Base-by-base conservation (phyloP, 2,888 invertebrate genomes). In the Patella caerulea region DNA sequence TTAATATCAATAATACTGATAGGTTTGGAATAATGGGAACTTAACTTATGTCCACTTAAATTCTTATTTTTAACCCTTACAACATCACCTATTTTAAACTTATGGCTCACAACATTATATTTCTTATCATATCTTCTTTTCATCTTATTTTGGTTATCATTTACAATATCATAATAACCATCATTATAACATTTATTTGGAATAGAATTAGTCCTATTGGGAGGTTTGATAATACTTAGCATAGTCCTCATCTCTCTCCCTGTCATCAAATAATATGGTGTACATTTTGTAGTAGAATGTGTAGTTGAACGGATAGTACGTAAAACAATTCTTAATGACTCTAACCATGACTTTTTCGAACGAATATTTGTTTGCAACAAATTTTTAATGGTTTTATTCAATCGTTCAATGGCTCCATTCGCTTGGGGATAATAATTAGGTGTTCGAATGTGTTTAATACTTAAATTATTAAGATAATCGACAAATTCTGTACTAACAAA, bases 1-100 rank as follows among this genome's bases (percentile, higher is more conserved):
- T 71, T 24, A 19, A 71, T 71, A 71, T 71, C 29, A 45, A 71
- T 29, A 71, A 71, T n/a, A 45, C 71, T 19, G 9, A 19, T 71
- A 19, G 71, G 71, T 71, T 71, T 1, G 29, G 71, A 71, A 71
- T 71, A 71, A 45, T 19, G 34, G 29, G 52, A n/a, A 52, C n/a
- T n/a, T n/a, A n/a, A n/a, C n/a, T n/a, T n/a, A n/a, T n/a, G n/a
- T n/a, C n/a, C n/a, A 71, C 71, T 45, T 52, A 17, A 17, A 29
- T 24, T 45, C n/a, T 71, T 71, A 29, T 17, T 71, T 17, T 52
- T 29, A 71, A n/a, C 29, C 29, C 71, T 29, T 17, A 71, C 71
- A 19, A 71, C 7, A 71, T 71, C 71, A 45, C 71, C 24, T 12
- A 71, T 24, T 19, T 71, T 71, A 24, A 71, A 71, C 2, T n/a